Base-by-base conservation (phyloP, 2,797 vertebrate species). In the Cephalopachus bancanus region DNA sequence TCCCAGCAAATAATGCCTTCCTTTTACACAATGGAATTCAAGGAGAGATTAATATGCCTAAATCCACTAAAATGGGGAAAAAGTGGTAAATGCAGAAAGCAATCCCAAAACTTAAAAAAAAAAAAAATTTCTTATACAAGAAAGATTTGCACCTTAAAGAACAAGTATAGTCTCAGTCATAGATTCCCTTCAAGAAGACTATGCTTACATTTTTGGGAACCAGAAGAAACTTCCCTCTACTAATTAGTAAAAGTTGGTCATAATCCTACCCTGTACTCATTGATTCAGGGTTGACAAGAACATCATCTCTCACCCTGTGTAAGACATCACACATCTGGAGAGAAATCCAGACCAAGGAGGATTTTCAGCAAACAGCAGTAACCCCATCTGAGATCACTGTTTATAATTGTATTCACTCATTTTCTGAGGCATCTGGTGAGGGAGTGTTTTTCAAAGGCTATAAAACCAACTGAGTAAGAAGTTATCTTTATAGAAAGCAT, bases 381-480 rank as follows among this genome's bases (percentile, higher is more conserved):
- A 53, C 10, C 57, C 16, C 44, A 44, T 7, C 59, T 37, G 22
- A 49, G n/a, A 62, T 71, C 49, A 71, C 10, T 37, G 15, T 26
- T 84, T 57, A 79, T 83, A 6, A 92, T 15, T 10, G 1, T 19
- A 30, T 28, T 5, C 60, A 55, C 14, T 92, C 16, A 2, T 30
- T 55, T 64, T 65, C 53, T 64, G 49, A 76, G 33, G 64, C 33
- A 80, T 55, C 74, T 60, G 17, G 71, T 44, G 51, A 80, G 15
- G 20, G n/a, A 94, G 57, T 59, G 51, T 75, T 96, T 91, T 51
- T 80, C 69, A 95, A 83, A 93, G 72, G 67, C 67, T 88, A 49
- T 19, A 72, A 92, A 83, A 76, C 33, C 53, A 75, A 57, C 49
- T 30, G 51, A 83, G 17, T 64, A 28, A 92, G n/a, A 55, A 91